Evolutionary conservation across 2,113 vertebrate genomes (phyloP).

Genomic region (Cygnus atratus): DNA sequence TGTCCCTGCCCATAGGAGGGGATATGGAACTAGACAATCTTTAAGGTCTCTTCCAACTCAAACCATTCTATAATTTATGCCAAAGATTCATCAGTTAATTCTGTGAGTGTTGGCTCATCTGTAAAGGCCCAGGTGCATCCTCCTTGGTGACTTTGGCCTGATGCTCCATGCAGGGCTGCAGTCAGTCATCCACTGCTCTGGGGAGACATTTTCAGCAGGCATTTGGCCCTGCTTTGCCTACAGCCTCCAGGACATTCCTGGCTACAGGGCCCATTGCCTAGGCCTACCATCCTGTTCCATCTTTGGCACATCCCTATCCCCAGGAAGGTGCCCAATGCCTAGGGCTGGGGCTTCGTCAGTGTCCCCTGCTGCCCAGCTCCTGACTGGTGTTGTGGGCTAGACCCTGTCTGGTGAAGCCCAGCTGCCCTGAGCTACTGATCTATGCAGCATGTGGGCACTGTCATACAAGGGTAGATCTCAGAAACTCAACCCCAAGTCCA

Average conservation of each 20-base stretch:
- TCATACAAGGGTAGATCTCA: background rate
- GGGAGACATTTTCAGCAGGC: background rate
- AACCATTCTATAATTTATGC: background rate
- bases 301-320: background rate
- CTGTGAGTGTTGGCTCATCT: background rate
- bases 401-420: too few species aligned
- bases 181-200: background rate
- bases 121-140: background rate
- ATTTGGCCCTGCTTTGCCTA: background rate
- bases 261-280: rapidly evolving
- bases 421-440: too few species aligned
- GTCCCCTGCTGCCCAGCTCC: too few species aligned
- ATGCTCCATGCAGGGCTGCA: background rate
- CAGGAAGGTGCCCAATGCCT: background rate
- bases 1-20: background rate
- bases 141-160: background rate
- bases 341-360: too few species aligned
- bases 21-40: too few species aligned
- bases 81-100: background rate
- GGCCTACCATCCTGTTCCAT: too few species aligned
- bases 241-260: too few species aligned
- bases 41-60: background rate
- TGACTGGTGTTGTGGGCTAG: too few species aligned
- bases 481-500: background rate
- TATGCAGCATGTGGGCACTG: rapidly evolving